These are phyloP conservation scores for Netelia fuscicornis DNA, from an alignment of 2,888 invertebrate genomes.

Conservation along the genomic window DNA sequence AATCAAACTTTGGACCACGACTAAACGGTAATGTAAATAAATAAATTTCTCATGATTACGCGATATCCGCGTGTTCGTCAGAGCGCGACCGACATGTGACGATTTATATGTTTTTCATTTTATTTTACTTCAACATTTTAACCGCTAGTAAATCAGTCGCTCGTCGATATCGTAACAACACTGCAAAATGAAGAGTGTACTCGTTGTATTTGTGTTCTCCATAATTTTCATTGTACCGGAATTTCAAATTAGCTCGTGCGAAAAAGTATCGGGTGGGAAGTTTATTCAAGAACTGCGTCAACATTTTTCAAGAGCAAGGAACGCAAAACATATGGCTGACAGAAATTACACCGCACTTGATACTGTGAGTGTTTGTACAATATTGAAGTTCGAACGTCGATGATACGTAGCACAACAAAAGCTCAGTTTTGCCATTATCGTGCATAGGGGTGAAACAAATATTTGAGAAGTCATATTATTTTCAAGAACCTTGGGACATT, in stretches of 20 bases:
- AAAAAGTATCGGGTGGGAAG: constrained; percentile 16
- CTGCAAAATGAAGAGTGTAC: constrained; percentile 52
- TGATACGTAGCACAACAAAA: not conserved
- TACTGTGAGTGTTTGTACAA: constrained; percentile 46
- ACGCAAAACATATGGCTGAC: constrained; percentile 12
- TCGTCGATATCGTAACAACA: constrained; percentile 18
- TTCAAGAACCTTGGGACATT: not conserved
- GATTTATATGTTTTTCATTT: constrained; percentile 23
- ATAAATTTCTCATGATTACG: constrained; percentile 53
- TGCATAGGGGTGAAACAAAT: not conserved
- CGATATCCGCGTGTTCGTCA: constrained; percentile 57
- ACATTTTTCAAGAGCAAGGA: constrained; percentile 29
- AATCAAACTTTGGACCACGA: constrained; percentile 51
- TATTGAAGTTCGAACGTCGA: not conserved
- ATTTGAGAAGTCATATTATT: not conserved
- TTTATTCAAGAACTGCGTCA: constrained; percentile 41
- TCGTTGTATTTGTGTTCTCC: constrained; percentile 31
- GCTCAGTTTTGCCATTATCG: not conserved
- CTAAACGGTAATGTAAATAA: constrained; percentile 43
- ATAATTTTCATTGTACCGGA: constrained; percentile 25
- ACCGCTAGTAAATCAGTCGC: constrained; percentile 28
- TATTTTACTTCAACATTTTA: constrained; percentile 30
- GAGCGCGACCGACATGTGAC: constrained; percentile 44
- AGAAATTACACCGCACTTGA: constrained; percentile 43
- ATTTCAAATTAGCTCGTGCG: not conserved